A percentile compares a stretch with the other conserved stretches of the same genome.
Conservation (phyloP, 2,113 vertebrate species). For the Sander lucioperca region DNA sequence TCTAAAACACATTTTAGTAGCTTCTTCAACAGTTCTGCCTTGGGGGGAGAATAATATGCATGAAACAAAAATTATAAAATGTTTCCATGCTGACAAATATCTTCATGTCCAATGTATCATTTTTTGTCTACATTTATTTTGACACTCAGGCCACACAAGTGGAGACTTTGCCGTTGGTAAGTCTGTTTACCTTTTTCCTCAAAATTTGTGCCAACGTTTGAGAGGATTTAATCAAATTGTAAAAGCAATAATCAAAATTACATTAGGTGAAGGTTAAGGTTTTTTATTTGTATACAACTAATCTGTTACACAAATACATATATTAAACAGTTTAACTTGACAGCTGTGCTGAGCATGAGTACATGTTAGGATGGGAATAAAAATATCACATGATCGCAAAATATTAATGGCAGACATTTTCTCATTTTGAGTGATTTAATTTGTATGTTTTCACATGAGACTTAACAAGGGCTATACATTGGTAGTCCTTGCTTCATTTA, state of each 20-base stretch:
- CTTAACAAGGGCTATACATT: background rate
- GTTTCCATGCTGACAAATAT: background rate
- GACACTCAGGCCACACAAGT: background rate
- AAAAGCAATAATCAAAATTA: constrained; percentile 37
- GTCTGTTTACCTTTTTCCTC: constrained; percentile 3
- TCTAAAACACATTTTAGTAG: constrained; percentile 40
- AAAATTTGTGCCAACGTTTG: constrained; percentile 2
- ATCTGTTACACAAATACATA: constrained; percentile 52
- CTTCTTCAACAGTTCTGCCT: background rate
- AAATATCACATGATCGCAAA: constrained; percentile 38
- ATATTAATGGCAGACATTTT: constrained; percentile 14
- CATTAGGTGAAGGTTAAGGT: constrained; percentile 13
- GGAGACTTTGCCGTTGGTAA: background rate
- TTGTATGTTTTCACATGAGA: background rate
- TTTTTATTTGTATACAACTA: constrained; percentile 12
- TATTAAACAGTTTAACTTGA: constrained; percentile 17
- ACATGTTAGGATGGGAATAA: constrained; percentile 1
- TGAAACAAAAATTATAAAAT: background rate
- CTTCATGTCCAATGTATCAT: background rate
- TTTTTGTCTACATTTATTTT: background rate
- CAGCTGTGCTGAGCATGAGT: constrained; percentile 30
- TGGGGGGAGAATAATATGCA: background rate
- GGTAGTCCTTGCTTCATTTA: constrained; percentile 9
- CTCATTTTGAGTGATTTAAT: background rate
- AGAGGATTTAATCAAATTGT: constrained; percentile 21